Evolutionary conservation across 1,140 invertebrate genomes (phyloP).

Genomic region (Pseudomyrmex dendroicus): DNA sequence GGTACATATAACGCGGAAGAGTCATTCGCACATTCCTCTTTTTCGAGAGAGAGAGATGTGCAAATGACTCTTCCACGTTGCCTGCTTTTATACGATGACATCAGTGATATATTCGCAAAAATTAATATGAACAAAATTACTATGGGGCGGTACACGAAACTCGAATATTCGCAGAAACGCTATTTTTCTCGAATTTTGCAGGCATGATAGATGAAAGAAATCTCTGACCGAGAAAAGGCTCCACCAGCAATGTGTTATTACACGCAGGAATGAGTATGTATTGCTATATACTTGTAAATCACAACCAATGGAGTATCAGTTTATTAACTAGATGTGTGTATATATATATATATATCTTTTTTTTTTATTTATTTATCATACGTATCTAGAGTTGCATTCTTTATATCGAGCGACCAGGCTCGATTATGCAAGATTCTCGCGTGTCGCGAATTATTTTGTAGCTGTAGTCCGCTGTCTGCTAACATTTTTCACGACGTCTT

Average conservation of each 20-base stretch:
- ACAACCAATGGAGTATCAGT: conserved; percentile 85
- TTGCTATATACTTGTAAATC: conserved; percentile 84
- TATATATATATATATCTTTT: conserved; percentile 46
- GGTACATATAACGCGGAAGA: background rate
- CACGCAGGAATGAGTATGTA: conserved; percentile 73
- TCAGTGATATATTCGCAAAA: background rate
- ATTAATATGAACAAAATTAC: background rate
- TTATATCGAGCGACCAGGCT: conserved; percentile 72
- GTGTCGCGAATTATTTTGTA: conserved; percentile 53
- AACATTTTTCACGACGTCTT: background rate
- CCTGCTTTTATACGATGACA: too few relatives aligned
- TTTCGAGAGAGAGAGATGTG: background rate
- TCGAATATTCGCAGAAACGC: background rate
- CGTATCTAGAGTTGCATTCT: conserved; percentile 65
- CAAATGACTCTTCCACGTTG: too few relatives aligned
- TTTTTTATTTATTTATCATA: conserved; percentile 65
- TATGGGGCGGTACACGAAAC: background rate
- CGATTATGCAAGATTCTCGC: conserved; percentile 56
- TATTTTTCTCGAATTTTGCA: conserved; percentile 10
- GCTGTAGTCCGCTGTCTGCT: background rate
- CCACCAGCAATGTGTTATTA: conserved; percentile 43
- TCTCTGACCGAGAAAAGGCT: conserved; percentile 42
- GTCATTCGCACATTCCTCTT: background rate
- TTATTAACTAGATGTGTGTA: conserved; percentile 76
- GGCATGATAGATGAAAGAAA: conserved; percentile 24